A percentile compares a stretch with the other conserved stretches of the same genome.
These are phyloP conservation scores for Drosophila grimshawi DNA, from an alignment of 1,140 invertebrate species.

Conservation along the genomic window DNA sequence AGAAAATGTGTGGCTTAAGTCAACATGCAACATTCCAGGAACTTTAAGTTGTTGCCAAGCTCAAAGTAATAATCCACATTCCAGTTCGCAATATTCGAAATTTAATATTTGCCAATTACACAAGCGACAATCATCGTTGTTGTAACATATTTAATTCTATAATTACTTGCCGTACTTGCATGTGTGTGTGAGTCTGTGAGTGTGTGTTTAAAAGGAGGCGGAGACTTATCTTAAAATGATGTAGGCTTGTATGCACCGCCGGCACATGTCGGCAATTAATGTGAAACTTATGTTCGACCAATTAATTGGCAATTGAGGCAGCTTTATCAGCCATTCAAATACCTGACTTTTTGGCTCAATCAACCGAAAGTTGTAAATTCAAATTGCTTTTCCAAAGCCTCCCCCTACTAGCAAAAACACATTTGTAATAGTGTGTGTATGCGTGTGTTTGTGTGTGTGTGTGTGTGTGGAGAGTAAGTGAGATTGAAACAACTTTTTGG, in stretches of 20 bases:
- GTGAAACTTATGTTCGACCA: constrained; percentile 18
- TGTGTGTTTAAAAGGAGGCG: not conserved
- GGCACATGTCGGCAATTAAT: constrained; percentile 16
- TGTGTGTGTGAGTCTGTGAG: not conserved
- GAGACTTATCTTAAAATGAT: not conserved
- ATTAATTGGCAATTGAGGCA: constrained; percentile 36
- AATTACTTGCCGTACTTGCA: not conserved
- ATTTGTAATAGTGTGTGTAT: too few species aligned
- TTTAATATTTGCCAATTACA: too few species aligned
- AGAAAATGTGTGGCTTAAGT: too few species aligned
- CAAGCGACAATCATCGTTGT: not conserved
- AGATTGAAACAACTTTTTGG: constrained; percentile 32
- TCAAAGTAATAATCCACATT: not conserved
- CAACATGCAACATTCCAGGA: too few species aligned
- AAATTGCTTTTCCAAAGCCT: constrained; percentile 40
- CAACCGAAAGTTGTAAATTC: constrained; percentile 54
- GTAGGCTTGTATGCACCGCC: not conserved
- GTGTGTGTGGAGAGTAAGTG: not conserved
- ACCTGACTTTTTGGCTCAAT: constrained; percentile 39
- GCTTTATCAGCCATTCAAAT: constrained; percentile 2
- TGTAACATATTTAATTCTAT: not conserved
- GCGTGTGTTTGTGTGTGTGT: too few species aligned
- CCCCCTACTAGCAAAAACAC: not conserved
- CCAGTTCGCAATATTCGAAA: too few species aligned
- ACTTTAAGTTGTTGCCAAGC: too few species aligned